Conservation (phyloP, 64 coral and sea anemone genomes). For the Hydrozoanthus tunicans region DNA sequence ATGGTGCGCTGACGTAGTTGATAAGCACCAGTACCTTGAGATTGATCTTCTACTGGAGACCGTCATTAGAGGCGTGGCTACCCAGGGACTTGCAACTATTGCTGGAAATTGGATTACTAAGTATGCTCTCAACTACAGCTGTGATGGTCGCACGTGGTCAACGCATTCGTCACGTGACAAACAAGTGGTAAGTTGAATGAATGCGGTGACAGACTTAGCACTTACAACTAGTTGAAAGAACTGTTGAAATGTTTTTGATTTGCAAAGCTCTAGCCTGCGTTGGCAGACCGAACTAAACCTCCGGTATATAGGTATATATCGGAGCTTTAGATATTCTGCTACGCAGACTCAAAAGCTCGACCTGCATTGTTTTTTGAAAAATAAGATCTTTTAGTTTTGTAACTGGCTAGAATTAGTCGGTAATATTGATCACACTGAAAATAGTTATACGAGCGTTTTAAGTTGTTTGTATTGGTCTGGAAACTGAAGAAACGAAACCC, state of each 20-base stretch:
- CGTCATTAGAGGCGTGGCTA: slow-evolving; percentile 73
- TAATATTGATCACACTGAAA: too few relatives aligned
- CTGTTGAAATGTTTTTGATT: not conserved
- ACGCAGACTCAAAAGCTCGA: too few relatives aligned
- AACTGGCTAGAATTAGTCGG: too few relatives aligned
- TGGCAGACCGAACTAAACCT: too few relatives aligned
- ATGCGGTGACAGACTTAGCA: not conserved
- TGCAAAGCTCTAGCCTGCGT: not conserved
- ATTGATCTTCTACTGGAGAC: slow-evolving; percentile 78
- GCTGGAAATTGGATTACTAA: slow-evolving; percentile 86
- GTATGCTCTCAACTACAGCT: slow-evolving; percentile 91
- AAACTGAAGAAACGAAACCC: too few relatives aligned
- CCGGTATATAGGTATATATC: too few relatives aligned
- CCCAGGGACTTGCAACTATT: slow-evolving; percentile 70
- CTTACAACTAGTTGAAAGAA: not conserved
- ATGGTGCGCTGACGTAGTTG: slow-evolving; percentile 73
- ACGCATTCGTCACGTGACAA: slow-evolving; percentile 51
- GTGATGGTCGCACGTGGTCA: slow-evolving; percentile 74
- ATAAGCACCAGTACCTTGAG: slow-evolving; percentile 69
- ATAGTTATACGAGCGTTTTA: too few relatives aligned
- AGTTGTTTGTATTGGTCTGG: too few relatives aligned
- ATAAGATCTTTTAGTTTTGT: too few relatives aligned
- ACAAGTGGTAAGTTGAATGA: slow-evolving; percentile 36
- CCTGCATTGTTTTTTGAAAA: too few relatives aligned
- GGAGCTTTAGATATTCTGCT: too few relatives aligned